phyloP scores from a whole-genome alignment of 2,888 invertebrate species.

The Ormyrus thymus region DNA sequence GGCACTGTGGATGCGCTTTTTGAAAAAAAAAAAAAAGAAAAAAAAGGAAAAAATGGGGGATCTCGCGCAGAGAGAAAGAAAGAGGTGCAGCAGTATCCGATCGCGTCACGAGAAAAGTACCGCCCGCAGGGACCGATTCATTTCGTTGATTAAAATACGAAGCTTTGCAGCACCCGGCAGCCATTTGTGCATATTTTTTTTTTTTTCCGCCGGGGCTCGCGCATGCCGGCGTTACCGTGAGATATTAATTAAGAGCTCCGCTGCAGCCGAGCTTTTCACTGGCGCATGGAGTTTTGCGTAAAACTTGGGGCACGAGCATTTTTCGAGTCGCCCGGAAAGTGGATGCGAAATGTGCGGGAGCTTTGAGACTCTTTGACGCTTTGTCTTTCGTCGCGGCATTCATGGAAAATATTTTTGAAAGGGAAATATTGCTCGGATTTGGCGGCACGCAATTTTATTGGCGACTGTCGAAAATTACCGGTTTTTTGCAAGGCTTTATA shows the following conservation, averaged over 20 bases:
- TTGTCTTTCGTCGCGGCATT: background rate
- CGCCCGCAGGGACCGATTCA: constrained; percentile 47
- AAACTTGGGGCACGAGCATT: background rate
- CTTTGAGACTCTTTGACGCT: constrained; percentile 18
- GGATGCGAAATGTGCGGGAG: background rate
- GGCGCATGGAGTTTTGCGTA: background rate
- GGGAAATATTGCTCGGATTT: no score
- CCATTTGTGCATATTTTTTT: background rate
- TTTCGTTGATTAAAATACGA: constrained; percentile 55
- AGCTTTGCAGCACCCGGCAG: constrained; percentile 7
- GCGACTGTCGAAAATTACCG: no score
- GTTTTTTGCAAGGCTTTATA: no score
- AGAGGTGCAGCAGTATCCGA: background rate
- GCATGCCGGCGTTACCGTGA: constrained; percentile 12
- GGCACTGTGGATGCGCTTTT: background rate
- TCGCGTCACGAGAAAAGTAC: constrained; percentile 44
- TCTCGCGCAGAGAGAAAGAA: constrained; percentile 4
- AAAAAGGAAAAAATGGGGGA: no score
- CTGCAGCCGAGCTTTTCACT: background rate
- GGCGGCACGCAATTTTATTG: no score
- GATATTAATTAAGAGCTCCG: constrained; percentile 49
- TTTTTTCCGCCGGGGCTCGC: background rate
- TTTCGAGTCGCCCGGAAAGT: background rate
- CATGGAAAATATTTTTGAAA: no score
- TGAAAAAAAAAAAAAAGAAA: no score